Conservation (phyloP, 2,888 invertebrate species). For the Acrobasis repandana region DNA sequence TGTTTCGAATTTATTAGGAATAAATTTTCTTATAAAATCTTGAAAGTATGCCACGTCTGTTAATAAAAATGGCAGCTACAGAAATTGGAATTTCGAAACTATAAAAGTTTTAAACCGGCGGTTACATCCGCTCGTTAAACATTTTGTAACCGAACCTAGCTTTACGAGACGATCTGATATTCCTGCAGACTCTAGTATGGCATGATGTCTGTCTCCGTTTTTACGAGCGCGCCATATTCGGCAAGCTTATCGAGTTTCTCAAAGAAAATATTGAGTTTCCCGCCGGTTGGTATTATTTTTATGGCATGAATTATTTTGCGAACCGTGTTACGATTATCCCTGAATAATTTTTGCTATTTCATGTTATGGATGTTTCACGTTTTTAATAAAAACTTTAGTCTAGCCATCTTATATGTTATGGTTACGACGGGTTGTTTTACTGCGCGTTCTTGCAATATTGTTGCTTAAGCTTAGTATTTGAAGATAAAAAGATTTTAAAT, state of each 20-base stretch:
- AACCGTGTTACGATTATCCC: not conserved
- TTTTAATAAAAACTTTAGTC: no score
- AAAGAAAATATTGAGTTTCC: conserved; percentile 16
- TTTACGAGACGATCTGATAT: conserved; percentile 12
- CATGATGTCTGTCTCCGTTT: conserved; percentile 12
- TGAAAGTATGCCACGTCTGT: not conserved
- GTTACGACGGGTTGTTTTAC: no score
- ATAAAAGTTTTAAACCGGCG: conserved; percentile 13
- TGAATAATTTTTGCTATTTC: not conserved
- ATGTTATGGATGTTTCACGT: not conserved
- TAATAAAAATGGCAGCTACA: conserved; percentile 11
- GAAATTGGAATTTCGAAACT: conserved; percentile 2
- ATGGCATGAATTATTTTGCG: conserved; percentile 5
- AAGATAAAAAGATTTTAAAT: no score
- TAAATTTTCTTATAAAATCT: not conserved
- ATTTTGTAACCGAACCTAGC: conserved; percentile 14
- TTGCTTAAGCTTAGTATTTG: no score
- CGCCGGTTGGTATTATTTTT: conserved; percentile 4
- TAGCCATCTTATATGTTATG: no score
- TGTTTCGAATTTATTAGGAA: not conserved
- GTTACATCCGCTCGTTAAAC: conserved; percentile 14
- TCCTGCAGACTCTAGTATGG: conserved; percentile 7
- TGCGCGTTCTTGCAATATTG: no score
- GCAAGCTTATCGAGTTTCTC: conserved; percentile 13
- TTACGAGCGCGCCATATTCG: conserved; percentile 14